phyloP scores from a whole-genome alignment of 2,113 vertebrate genomes.

The Isurus oxyrinchus region DNA sequence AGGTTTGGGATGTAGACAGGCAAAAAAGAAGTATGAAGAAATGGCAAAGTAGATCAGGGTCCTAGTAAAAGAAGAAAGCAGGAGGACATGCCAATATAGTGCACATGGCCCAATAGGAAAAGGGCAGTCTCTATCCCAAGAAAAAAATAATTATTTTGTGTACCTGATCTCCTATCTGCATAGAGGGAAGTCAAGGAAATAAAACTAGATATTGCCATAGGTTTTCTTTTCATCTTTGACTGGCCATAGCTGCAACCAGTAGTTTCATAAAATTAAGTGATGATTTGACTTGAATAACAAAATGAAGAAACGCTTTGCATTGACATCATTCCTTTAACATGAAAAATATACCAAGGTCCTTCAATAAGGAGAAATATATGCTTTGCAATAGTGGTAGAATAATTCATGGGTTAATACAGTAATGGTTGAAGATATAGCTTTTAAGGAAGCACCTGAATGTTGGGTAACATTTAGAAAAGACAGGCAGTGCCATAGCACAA shows the following conservation, averaged over 20 bases:
- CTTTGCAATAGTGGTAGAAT: background rate
- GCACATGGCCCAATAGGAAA: background rate
- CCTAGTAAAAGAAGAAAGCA: background rate
- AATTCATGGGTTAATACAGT: background rate
- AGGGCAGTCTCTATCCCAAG: background rate
- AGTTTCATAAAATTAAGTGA: background rate
- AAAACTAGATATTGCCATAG: background rate
- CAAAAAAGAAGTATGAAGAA: background rate
- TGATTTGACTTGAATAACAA: background rate
- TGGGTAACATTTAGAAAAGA: too few species aligned
- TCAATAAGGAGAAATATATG: background rate
- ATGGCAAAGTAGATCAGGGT: background rate
- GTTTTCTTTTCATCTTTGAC: background rate
- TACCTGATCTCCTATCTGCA: background rate
- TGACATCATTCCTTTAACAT: background rate
- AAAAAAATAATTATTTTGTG: background rate
- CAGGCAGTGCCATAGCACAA: too few species aligned
- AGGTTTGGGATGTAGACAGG: background rate
- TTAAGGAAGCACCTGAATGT: too few species aligned
- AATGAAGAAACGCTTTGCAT: background rate
- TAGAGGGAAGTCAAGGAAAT: background rate
- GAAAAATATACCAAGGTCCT: background rate
- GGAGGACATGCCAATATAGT: background rate
- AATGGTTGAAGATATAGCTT: background rate
- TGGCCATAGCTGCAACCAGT: background rate